These are phyloP conservation scores for Tetragonula clypearis DNA, from an alignment of 1,140 invertebrate genomes.

Conservation along the genomic window DNA sequence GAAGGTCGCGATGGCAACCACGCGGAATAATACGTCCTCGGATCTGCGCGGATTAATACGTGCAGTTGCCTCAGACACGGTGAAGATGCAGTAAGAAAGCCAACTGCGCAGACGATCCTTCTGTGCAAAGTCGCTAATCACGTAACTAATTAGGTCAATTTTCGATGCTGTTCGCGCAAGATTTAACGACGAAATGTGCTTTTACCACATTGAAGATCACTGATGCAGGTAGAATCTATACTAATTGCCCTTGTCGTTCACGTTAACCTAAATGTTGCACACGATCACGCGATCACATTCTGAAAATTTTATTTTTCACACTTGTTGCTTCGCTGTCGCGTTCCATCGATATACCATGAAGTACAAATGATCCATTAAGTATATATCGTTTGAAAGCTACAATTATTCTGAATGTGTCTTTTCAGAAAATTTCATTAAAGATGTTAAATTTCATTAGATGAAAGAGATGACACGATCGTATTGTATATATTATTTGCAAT, in stretches of 20 bases:
- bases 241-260: not conserved
- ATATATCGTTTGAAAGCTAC: too few species aligned
- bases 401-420: too few species aligned
- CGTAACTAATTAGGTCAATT: slow-evolving; percentile 60
- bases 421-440: too few species aligned
- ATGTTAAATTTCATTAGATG: too few species aligned
- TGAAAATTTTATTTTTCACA: too few species aligned
- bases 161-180: slow-evolving; percentile 13
- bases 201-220: slow-evolving; percentile 27
- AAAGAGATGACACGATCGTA: too few species aligned
- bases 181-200: not conserved
- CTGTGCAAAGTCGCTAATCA: slow-evolving; percentile 43
- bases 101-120: not conserved
- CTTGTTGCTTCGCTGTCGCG: too few species aligned
- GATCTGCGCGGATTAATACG: slow-evolving; percentile 33
- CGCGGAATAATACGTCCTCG: not conserved
- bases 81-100: slow-evolving; percentile 42
- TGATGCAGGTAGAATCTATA: not conserved
- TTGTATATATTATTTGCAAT: too few species aligned
- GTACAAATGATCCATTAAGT: too few species aligned
- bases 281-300: too few species aligned
- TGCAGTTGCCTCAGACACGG: not conserved
- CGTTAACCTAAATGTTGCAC: too few species aligned
- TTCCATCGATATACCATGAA: too few species aligned
- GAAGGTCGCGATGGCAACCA: not conserved